A percentile compares a stretch with the other conserved stretches of the same genome.
Evolutionary conservation across 2,113 vertebrate genomes (phyloP).

Genomic region (Rhinopomastus cyanomelas): DNA sequence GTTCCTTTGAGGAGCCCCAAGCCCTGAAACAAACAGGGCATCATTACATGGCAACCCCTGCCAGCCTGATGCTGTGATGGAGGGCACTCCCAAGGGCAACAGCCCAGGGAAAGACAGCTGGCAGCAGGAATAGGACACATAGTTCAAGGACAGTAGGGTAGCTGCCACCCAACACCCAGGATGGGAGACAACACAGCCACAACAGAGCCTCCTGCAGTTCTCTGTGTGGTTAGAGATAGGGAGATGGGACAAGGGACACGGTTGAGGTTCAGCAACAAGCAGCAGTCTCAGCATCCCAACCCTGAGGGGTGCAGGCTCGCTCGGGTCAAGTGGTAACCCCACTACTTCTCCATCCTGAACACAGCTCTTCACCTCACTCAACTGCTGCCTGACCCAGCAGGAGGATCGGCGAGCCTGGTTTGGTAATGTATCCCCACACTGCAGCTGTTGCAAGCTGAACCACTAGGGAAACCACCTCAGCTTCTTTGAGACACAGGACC

Average conservation of each 20-base stretch:
- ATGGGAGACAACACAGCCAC: not conserved
- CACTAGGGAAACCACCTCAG: not conserved
- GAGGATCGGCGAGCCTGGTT: conserved; percentile 66
- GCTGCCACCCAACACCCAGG: not conserved
- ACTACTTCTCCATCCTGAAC: conserved; percentile 72
- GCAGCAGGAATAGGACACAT: accelerated
- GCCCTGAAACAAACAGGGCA: not conserved
- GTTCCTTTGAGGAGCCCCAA: not conserved
- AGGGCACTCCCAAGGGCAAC: not conserved
- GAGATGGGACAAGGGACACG: not conserved
- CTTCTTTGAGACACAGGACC: not conserved
- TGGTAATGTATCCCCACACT: not conserved
- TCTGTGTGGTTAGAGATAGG: not conserved
- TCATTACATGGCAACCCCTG: accelerated
- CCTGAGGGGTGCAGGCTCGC: conserved; percentile 70
- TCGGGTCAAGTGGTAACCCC: conserved; percentile 68
- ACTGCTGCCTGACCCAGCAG: conserved; percentile 87
- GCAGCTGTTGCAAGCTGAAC: not conserved
- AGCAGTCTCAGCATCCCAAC: conserved; percentile 74
- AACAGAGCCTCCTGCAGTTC: not conserved
- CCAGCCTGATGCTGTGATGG: not conserved
- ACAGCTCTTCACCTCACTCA: conserved; percentile 79
- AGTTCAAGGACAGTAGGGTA: not conserved
- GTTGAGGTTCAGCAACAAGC: not conserved
- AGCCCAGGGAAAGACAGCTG: not conserved